Percentiles rank a stretch among this genome's conserved stretches.
phyloP scores from a whole-genome alignment of 1,140 invertebrate genomes.

The Lepidurus arcticus region DNA sequence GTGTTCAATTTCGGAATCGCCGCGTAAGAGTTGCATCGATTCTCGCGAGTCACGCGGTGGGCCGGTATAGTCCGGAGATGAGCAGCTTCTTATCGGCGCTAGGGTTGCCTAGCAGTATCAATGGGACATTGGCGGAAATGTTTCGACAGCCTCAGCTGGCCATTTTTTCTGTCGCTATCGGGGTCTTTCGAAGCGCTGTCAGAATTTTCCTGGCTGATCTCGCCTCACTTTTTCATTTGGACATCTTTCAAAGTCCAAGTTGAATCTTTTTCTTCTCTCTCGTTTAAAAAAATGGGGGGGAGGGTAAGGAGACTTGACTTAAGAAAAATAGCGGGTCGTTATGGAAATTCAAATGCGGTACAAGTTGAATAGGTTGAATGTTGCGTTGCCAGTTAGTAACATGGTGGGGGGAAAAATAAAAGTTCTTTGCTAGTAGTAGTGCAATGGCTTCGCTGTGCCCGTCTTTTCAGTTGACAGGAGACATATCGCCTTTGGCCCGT shows the following conservation, averaged over 20 bases:
- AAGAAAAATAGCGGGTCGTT: conserved; percentile 19
- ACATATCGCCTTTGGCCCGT: conserved; percentile 20
- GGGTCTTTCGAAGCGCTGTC: too few relatives aligned
- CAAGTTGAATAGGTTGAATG: conserved; percentile 18
- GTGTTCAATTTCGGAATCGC: background rate
- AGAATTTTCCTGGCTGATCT: background rate
- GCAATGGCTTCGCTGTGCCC: conserved; percentile 15
- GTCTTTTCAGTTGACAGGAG: conserved; percentile 21
- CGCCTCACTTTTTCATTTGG: background rate
- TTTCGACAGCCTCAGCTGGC: background rate
- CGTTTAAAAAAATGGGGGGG: background rate
- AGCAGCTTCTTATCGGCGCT: conserved; percentile 1
- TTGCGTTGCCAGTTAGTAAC: conserved; percentile 7
- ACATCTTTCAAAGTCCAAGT: too few relatives aligned
- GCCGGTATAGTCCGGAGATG: background rate
- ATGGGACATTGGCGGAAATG: background rate
- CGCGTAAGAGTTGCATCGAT: background rate
- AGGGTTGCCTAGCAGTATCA: background rate
- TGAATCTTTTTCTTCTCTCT: background rate
- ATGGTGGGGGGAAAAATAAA: background rate
- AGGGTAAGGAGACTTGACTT: background rate
- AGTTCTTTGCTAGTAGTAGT: background rate
- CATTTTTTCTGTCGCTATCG: background rate
- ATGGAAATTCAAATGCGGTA: conserved; percentile 15
- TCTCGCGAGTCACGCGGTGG: background rate